These are phyloP conservation scores for Bombus ignitus DNA, from an alignment of 1,140 invertebrate species.

Conservation along the genomic window DNA sequence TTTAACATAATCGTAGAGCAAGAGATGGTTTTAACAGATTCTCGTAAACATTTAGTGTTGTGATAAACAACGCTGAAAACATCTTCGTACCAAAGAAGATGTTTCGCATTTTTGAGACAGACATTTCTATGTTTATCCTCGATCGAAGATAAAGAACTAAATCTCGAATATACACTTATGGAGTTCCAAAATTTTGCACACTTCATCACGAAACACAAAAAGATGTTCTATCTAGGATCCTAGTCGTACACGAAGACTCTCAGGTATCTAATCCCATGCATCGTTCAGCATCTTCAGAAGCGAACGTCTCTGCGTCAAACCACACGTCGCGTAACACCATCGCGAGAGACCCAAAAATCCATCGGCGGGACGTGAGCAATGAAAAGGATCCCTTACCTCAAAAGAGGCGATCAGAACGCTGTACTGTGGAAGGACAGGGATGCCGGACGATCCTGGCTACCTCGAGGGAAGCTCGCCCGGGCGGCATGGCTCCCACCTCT, in stretches of 20 bases:
- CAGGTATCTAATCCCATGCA: too few relatives aligned
- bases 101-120: too few relatives aligned
- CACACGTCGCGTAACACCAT: background rate
- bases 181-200: too few relatives aligned
- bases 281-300: background rate
- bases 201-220: background rate
- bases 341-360: background rate
- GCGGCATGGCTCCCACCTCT: conserved; percentile 80
- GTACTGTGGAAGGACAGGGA: conserved; percentile 58
- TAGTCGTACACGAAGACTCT: background rate
- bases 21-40: too few relatives aligned
- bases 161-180: too few relatives aligned
- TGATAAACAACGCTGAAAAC: too few relatives aligned
- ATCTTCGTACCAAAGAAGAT: too few relatives aligned
- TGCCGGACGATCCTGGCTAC: conserved; percentile 74
- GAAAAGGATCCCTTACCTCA: conserved; percentile 69
- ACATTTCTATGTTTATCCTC: too few relatives aligned
- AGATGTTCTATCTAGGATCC: background rate
- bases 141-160: too few relatives aligned
- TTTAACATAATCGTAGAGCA: too few relatives aligned
- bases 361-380: background rate
- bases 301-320: background rate
- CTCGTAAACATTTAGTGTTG: too few relatives aligned
- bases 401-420: conserved; percentile 55
- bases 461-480: conserved; percentile 79